Percentiles rank a stretch among this genome's conserved stretches.
phyloP scores from a whole-genome alignment of 2,113 vertebrate genomes.

The Salminus brasiliensis region DNA sequence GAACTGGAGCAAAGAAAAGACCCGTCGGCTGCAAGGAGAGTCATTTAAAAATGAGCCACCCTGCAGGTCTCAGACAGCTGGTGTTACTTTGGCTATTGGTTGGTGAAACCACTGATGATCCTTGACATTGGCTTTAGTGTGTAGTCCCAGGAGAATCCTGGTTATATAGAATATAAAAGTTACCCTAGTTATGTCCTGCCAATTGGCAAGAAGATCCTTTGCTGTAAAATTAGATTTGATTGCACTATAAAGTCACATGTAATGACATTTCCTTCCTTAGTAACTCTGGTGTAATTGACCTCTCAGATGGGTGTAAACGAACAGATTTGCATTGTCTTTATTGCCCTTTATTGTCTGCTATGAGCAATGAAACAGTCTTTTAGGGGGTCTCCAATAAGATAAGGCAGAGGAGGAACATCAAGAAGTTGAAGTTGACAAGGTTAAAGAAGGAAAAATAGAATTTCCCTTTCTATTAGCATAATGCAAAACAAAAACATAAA shows the following conservation, averaged over 20 bases:
- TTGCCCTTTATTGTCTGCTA: conserved; percentile 40
- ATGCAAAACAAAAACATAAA: too few relatives aligned
- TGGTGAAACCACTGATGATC: not conserved
- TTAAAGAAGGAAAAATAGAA: too few relatives aligned
- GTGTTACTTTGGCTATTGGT: not conserved
- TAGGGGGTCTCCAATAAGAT: not conserved
- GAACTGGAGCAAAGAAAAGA: conserved; percentile 21
- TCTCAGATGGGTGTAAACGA: conserved; percentile 29
- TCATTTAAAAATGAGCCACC: conserved; percentile 18
- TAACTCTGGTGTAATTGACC: conserved; percentile 41
- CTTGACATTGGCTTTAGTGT: not conserved
- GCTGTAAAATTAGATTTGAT: conserved; percentile 48
- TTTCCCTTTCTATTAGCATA: too few relatives aligned
- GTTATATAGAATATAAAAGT: too few relatives aligned
- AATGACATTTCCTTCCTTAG: conserved; percentile 44
- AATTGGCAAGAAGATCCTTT: conserved; percentile 14
- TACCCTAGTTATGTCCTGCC: not conserved
- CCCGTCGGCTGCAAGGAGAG: not conserved
- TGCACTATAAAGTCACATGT: conserved; percentile 53
- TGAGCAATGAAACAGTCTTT: conserved; percentile 11
- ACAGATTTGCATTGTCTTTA: conserved; percentile 32
- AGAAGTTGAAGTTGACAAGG: too few relatives aligned
- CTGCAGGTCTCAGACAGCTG: conserved; percentile 31
- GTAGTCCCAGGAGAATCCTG: not conserved
- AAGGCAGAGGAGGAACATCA: too few relatives aligned